A percentile compares a stretch with the other conserved stretches of the same genome.
These are phyloP conservation scores for Phylloscopus trochilus DNA, from an alignment of 2,113 vertebrate species.

Conservation along the genomic window DNA sequence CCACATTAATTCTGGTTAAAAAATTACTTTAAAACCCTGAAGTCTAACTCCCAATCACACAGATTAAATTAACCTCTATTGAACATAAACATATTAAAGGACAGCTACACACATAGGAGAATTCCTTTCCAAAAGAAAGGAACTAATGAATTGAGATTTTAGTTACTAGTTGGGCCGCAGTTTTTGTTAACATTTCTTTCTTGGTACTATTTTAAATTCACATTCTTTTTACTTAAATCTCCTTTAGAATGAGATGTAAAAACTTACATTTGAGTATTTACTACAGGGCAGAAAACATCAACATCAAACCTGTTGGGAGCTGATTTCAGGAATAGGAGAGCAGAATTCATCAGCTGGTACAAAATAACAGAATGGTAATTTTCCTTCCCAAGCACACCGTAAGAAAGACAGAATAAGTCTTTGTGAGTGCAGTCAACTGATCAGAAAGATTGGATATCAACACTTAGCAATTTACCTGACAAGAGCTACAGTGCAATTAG, in stretches of 20 bases:
- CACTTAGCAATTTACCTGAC: slow-evolving; percentile 3
- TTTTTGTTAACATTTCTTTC: background rate
- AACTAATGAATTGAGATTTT: background rate
- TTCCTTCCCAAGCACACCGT: background rate
- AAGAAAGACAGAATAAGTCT: background rate
- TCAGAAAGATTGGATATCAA: background rate
- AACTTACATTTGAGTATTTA: background rate
- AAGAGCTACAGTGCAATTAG: background rate
- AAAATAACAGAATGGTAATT: background rate
- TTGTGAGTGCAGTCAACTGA: background rate
- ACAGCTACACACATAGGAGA: background rate
- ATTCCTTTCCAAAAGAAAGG: background rate
- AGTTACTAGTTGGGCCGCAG: background rate
- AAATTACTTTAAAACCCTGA: background rate
- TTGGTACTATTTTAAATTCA: background rate
- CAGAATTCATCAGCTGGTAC: background rate
- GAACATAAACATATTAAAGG: background rate
- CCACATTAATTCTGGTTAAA: background rate
- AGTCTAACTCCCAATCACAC: background rate
- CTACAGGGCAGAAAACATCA: background rate
- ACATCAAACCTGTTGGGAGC: background rate
- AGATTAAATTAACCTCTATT: background rate
- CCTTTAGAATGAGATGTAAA: background rate
- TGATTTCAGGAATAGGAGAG: background rate
- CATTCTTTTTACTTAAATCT: background rate